Percentiles rank a stretch among this genome's conserved stretches.
Evolutionary conservation across 2,888 invertebrate genomes (phyloP).

Genomic region (Yponomeuta cagnagella): DNA sequence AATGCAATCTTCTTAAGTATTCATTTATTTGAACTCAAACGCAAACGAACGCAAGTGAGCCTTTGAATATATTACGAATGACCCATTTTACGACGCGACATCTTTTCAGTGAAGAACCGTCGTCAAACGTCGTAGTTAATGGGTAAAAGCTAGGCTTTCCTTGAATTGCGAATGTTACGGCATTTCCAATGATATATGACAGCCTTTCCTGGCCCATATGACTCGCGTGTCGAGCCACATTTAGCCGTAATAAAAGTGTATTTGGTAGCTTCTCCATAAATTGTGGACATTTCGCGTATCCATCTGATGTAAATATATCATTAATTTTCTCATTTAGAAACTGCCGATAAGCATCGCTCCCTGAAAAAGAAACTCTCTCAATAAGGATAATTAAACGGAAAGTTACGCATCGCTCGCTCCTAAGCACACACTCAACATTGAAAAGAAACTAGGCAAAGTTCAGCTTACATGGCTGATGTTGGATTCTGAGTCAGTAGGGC

Average conservation of each 20-base stretch:
- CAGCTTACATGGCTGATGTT: background rate
- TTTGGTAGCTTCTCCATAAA: background rate
- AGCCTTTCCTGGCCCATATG: background rate
- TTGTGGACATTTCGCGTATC: background rate
- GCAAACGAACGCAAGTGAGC: background rate
- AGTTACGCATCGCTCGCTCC: background rate
- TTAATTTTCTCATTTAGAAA: no score
- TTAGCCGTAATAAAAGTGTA: background rate
- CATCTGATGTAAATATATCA: background rate
- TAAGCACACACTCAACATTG: background rate
- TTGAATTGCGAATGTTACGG: background rate
- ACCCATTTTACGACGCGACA: background rate
- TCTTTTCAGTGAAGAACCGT: background rate
- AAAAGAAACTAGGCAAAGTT: slow-evolving; percentile 10
- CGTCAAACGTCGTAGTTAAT: background rate
- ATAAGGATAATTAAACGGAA: background rate
- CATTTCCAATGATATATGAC: background rate
- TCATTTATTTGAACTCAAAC: background rate
- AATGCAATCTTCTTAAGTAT: background rate
- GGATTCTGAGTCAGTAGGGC: slow-evolving; percentile 35
- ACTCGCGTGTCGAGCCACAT: background rate
- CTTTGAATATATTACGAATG: background rate
- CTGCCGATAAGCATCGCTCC: no score
- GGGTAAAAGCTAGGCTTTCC: background rate
- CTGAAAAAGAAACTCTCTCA: background rate